Conservation (phyloP, 2,797 vertebrate genomes). For the Emydoidea blandingii region DNA sequence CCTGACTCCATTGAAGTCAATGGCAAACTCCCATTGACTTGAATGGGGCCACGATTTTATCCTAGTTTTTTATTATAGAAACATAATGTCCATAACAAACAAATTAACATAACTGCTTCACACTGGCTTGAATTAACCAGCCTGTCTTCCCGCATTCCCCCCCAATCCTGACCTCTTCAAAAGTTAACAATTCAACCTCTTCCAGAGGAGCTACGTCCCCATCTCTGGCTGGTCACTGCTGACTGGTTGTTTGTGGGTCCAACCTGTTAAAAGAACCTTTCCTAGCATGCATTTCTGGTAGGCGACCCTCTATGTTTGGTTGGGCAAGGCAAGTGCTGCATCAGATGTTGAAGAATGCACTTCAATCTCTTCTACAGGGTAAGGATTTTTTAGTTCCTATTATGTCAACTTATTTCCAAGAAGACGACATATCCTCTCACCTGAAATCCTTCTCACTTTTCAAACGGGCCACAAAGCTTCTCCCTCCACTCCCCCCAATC, state of each 20-base stretch:
- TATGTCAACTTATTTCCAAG: not conserved
- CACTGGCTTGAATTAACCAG: not conserved
- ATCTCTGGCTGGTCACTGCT: rapidly evolving
- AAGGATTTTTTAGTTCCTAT: not conserved
- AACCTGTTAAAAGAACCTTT: not conserved
- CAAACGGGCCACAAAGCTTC: rapidly evolving
- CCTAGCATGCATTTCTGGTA: rapidly evolving
- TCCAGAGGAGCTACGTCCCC: not conserved
- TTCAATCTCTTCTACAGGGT: not conserved
- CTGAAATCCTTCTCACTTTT: not conserved
- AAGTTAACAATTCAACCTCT: no score
- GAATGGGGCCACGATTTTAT: not conserved
- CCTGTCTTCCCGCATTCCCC: no score
- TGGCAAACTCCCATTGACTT: not conserved
- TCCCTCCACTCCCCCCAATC: not conserved
- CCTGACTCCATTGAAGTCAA: rapidly evolving
- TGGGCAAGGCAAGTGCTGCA: rapidly evolving
- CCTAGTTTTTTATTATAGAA: not conserved
- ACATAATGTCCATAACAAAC: not conserved
- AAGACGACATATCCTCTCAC: not conserved
- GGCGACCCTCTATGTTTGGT: rapidly evolving
- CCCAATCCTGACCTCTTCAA: not conserved
- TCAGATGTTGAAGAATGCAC: slow-evolving; percentile 1
- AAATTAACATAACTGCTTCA: not conserved
- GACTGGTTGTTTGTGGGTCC: rapidly evolving